Base-by-base conservation (phyloP, 2,113 vertebrate genomes). In the Clarias magur region DNA sequence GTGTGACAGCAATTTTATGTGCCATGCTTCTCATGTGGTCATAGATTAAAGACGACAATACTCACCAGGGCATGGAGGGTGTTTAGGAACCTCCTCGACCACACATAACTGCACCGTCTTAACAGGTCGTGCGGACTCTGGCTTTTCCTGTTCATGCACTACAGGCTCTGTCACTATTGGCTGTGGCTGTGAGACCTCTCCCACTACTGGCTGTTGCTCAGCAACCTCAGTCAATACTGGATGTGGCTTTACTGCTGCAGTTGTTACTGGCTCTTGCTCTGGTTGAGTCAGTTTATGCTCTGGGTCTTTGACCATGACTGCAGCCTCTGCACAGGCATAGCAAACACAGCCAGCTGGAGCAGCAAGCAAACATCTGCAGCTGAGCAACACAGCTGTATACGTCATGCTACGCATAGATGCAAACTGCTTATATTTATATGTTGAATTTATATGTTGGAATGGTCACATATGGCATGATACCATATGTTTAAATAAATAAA, bases 261-360 rank as follows among this genome's bases (percentile, higher is more conserved):
- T 38, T 65, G 75, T 83, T 85, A 85, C 70, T 79, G 89, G 82
- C 76, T 82, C 89, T 85, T 83, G 78, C 65, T 86, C 88, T 84
- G 84, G 75, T 59, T 53, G 53, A 79, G 67, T 87, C 83, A 87
- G 89, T 85, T 65, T 80, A 86, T 57, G 38, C 54, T 83, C 82
- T 82, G 85, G 75, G 72, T 88, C 82, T 88, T 85, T 75, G 82
- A 85, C 89, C 89, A 94, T 93, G 88, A 88, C 92, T 95, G 89
- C 92, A 75, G 93, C 88, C 89, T 95, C 95, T 95, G 95, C 93
- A 92, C 82, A 94, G 93, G 95, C 93, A 92, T 80, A 94, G 93
- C 93, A 95, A 91, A 96, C 92, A 96, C 93, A 95, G 91, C 80
- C 90, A 90, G 93, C 94, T 94, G 89, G 89, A 94, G 93, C 94